Evolutionary conservation across 2,888 invertebrate species (phyloP), one percentile per base, ranked within the genome.

Genomic region (Crocallis elinguaria): DNA sequence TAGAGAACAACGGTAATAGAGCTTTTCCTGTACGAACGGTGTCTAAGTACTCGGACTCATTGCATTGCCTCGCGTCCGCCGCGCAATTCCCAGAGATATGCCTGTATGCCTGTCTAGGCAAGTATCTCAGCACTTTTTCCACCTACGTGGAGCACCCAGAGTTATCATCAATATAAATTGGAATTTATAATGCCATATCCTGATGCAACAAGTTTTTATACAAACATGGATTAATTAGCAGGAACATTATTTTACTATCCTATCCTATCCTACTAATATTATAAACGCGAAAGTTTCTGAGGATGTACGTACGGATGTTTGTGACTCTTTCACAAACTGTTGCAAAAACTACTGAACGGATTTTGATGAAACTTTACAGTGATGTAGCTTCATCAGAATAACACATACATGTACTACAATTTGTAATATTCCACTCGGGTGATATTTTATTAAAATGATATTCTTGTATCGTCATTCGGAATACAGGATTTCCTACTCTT

Each of bases 41-140:
- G 71, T 67, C 66, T 75, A 5, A 23, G 32, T 73, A 77, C 29
- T 36, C 12, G 7, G 55, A 32, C 41, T 60, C 54, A 62, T 61
- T 62, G 64, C 70, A 67, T 67, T 67, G 69, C 16, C 11, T 25
- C 8, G 30, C 43, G 13, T 25, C 50, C 29, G 42, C 9, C 21
- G 32, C 33, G 14, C 11, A 63, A 66, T 79, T 79, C 80, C 72
- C 61, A 67, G 75, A 81, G 75, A 64, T 77, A 75, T 77, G 73
- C 72, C 70, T 69, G 65, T 69, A 64, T 66, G 23, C 3, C n/a
- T n/a, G n/a, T n/a, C n/a, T n/a, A n/a, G 27, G 1, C 27, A 65
- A 72, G 68, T 72, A 67, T 68, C 67, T 77, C 68, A 66, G 52
- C 57, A 16, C 60, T 73, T 71, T 72, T 72, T 67, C 61, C 29